Base-by-base conservation (phyloP, 2,113 vertebrate species). In the Coptodon bakossiorum region DNA sequence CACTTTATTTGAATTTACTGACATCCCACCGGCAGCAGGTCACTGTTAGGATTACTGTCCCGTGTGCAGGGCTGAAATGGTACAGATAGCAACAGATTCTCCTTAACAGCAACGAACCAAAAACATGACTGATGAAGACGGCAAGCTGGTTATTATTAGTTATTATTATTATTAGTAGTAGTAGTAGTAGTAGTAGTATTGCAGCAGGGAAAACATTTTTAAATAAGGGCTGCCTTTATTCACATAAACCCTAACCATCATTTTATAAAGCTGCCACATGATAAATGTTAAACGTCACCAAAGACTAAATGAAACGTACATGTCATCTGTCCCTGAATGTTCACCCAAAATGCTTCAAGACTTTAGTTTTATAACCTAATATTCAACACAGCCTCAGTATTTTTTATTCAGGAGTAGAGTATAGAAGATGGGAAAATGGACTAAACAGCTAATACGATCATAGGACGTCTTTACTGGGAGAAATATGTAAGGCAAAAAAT, bases 391-490 rank as follows among this genome's bases (percentile, higher is more conserved):
- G 2, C 19, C 36, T 24, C 12, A 14, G 14, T 9, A 43, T 24
- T 9, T 71, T 71, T 43, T 71, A 71, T 71, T 24, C 36, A 22
- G 11, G 11, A 14, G 7, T 7, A 50, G 6, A 16, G 36, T 14
- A 22, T 2, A 68, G 36, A 68, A 63, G 59, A 66, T 34, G 1
- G 31, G 4, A 38, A 66, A 66, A 38, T 9, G n/a, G 57, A 19
- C 16, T 34, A 4, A 61, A 61, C 8, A 0, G n/a, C 2, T 0
- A 43, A 71, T 71, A 2, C 5, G 2, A 6, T 43, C n/a, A 40
- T 1, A n/a, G 59, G 6, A 36, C 59, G 6, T 4, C 3, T 34
- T 61, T 61, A 31, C 8, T 19, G 29, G 29, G 29, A 19, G 16
- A 19, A 34, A 34, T 19, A 38, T 7, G 9, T 2, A 66, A 66